phyloP scores from a whole-genome alignment of 2,113 vertebrate genomes.

The Spermophilus dauricus region DNA sequence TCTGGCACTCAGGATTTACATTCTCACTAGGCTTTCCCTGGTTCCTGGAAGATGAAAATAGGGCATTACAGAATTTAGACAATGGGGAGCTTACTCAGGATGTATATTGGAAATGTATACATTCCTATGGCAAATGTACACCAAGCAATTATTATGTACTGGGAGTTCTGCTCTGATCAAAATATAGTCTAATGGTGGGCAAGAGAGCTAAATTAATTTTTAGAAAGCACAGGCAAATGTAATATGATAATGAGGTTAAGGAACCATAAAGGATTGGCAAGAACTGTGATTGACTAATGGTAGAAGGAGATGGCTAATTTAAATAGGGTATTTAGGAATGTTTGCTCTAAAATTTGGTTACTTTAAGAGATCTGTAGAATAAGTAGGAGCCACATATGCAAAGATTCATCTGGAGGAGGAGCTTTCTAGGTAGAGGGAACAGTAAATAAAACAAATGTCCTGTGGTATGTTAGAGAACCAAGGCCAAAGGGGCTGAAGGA shows the following conservation, averaged over 20 bases:
- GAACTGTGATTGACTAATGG: neutral
- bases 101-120: constrained; percentile 21
- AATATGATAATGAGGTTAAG: neutral
- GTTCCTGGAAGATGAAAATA: constrained; percentile 36
- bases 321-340: neutral
- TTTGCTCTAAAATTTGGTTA: neutral
- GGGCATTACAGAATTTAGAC: constrained; percentile 36
- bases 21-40: neutral
- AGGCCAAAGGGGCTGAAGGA: neutral
- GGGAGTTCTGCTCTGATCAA: constrained; percentile 16
- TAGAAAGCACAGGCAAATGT: neutral
- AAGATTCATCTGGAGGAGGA: neutral
- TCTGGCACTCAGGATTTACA: neutral
- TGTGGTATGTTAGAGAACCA: neutral
- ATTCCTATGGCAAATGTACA: constrained; percentile 14
- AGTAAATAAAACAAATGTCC: neutral
- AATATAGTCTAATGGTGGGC: neutral
- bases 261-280: neutral
- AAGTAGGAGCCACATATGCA: neutral
- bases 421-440: neutral
- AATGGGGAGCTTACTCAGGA: neutral
- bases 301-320: neutral
- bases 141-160: neutral
- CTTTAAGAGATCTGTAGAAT: neutral
- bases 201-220: neutral